A percentile compares a stretch with the other conserved stretches of the same genome.
phyloP scores from a whole-genome alignment of 53 echinoderm and acorn worm genomes.

The Patiria pectinifera region DNA sequence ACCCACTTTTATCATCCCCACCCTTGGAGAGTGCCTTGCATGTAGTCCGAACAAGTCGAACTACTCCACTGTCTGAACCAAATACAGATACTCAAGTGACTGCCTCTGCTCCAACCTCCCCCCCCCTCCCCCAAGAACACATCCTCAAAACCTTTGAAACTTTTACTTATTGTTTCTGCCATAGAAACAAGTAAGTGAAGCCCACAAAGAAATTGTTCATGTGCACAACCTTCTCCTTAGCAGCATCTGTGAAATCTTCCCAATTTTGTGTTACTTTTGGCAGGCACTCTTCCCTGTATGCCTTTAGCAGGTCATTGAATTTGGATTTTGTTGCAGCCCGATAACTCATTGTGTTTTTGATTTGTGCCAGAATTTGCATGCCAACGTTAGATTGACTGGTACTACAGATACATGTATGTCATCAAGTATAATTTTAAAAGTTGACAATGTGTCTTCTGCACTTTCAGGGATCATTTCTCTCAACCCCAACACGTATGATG shows the following conservation, averaged over 20 bases:
- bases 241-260: background rate
- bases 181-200: constrained; percentile 7
- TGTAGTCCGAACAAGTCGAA: constrained; percentile 4
- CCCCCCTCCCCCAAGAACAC: background rate
- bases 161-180: background rate
- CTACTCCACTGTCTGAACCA: constrained; percentile 1
- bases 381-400: background rate
- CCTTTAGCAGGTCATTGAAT: constrained; percentile 17
- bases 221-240: background rate
- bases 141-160: constrained; percentile 11
- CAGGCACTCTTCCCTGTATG: constrained; percentile 45
- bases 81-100: background rate
- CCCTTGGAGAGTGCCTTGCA: constrained; percentile 28
- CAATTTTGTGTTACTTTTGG: background rate
- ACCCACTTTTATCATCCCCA: constrained; percentile 26
- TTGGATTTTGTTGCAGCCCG: constrained; percentile 21
- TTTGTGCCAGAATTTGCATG: constrained; percentile 28
- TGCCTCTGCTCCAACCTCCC: background rate
- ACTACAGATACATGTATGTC: background rate
- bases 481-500: constrained; percentile 38
- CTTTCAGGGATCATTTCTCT: constrained; percentile 60
- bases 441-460: background rate
- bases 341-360: constrained; percentile 45
- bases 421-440: constrained; percentile 3
- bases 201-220: constrained; percentile 45